phyloP scores from a whole-genome alignment of 2,113 vertebrate genomes.

The Elgaria multicarinata region DNA sequence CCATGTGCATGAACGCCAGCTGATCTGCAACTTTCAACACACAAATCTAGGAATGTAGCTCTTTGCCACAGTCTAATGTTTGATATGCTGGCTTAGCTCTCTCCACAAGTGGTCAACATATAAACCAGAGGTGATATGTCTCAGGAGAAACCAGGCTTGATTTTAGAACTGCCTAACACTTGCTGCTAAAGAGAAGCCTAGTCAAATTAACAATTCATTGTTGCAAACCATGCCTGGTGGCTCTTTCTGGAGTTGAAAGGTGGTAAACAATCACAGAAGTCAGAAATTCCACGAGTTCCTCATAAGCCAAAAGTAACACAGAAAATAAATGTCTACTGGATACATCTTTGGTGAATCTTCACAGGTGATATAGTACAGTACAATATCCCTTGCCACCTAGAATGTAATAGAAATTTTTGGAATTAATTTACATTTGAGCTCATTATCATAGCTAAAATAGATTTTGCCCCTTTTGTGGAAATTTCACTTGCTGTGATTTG shows the following conservation, averaged over 20 bases:
- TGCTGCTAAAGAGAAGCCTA: background rate
- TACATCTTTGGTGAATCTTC: background rate
- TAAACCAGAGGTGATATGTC: background rate
- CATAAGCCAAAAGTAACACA: background rate
- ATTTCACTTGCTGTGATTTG: constrained; percentile 1
- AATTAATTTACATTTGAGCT: background rate
- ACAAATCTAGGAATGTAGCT: background rate
- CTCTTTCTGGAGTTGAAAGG: background rate
- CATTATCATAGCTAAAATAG: background rate
- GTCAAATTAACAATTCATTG: background rate
- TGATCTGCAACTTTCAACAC: background rate
- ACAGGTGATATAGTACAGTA: background rate
- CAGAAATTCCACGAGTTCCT: background rate
- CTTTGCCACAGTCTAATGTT: background rate
- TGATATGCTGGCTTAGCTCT: background rate
- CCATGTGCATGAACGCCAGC: background rate
- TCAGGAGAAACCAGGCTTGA: background rate
- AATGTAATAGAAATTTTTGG: constrained; percentile 38
- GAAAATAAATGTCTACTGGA: background rate
- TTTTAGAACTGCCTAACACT: background rate
- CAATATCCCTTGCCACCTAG: background rate
- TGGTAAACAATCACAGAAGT: background rate
- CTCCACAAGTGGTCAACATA: background rate
- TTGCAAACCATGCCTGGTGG: background rate
- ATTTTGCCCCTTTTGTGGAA: background rate